These are phyloP conservation scores for Rhynchomys soricoides DNA, from an alignment of 2,113 vertebrate genomes.

Conservation along the genomic window DNA sequence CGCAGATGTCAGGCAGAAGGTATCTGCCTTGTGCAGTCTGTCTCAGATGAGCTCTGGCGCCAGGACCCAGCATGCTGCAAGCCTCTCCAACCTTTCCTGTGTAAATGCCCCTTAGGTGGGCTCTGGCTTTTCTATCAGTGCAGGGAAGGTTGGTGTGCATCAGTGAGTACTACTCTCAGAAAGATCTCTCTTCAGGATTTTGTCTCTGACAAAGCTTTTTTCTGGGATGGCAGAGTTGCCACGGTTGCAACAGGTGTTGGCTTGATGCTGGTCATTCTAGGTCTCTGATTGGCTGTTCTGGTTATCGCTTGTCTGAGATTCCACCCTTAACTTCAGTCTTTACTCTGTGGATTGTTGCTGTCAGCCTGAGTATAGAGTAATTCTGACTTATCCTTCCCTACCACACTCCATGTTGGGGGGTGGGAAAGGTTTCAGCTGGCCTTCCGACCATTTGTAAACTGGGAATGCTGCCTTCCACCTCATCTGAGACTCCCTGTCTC, in stretches of 20 bases:
- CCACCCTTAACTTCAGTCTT: not conserved
- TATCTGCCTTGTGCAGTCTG: slow-evolving; percentile 59
- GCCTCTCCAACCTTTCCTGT: slow-evolving; percentile 31
- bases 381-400: not conserved
- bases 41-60: slow-evolving; percentile 53
- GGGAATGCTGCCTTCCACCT: no score
- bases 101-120: not conserved
- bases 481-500: not conserved
- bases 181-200: not conserved
- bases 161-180: not conserved
- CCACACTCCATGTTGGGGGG: not conserved
- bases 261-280: not conserved
- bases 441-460: not conserved
- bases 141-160: not conserved
- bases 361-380: not conserved
- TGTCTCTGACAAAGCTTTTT: not conserved
- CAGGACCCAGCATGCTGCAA: not conserved
- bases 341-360: not conserved
- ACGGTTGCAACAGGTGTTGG: slow-evolving; percentile 47
- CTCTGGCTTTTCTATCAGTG: not conserved
- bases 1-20: slow-evolving; percentile 75
- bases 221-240: not conserved
- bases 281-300: slow-evolving; percentile 25
- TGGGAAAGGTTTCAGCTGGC: not conserved
- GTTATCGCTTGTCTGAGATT: not conserved